Base-by-base conservation (phyloP, 2,113 vertebrate species). In the Cathartes aura region DNA sequence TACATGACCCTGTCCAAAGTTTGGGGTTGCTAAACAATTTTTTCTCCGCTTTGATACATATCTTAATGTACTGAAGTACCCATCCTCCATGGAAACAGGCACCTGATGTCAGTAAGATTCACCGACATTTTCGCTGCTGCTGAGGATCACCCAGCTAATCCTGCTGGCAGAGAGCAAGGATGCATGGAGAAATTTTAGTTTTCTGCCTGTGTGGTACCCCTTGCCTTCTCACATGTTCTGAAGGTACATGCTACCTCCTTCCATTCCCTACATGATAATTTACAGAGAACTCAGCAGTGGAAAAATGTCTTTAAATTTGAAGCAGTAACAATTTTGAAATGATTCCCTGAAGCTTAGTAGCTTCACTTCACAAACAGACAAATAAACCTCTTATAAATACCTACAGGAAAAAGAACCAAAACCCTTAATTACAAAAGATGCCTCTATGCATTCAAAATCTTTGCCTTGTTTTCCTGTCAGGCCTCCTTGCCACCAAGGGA, bases 381-480 rank as follows among this genome's bases (percentile, higher is more conserved):
- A 93, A 82, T 48, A 38, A 93, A 52, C 84, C 40, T 83, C 74
- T 73, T 85, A 40, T 12, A 88, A 96, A 95, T 83, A 94, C 71
- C 87, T 87, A 48, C 79, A 94, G 70, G 62, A 93, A 88, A 73
- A 94, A 27, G 8, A 80, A 38, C 74, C 60, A 66, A 75, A 80
- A 1, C 70, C 43, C 63, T 91, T 96, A 84, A 93, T 96, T 91
- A 88, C n/a, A 91, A 73, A 95, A 86, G 68, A 72, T 84, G 67
- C 34, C 45, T 75, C 60, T 89, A 5, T 90, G 36, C 67, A 42
- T 93, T 96, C 52, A 91, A 86, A 95, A 79, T 87, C 81, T 91
- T 60, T 89, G 42, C 48, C 81, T 86, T 91, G 67, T 93, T 97
- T 96, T 90, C 78, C 70, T 98, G 78, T 90, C 94, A 94, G 89